Base-by-base conservation (phyloP, 2,113 vertebrate genomes). In the Pelvicachromis taeniatus region DNA sequence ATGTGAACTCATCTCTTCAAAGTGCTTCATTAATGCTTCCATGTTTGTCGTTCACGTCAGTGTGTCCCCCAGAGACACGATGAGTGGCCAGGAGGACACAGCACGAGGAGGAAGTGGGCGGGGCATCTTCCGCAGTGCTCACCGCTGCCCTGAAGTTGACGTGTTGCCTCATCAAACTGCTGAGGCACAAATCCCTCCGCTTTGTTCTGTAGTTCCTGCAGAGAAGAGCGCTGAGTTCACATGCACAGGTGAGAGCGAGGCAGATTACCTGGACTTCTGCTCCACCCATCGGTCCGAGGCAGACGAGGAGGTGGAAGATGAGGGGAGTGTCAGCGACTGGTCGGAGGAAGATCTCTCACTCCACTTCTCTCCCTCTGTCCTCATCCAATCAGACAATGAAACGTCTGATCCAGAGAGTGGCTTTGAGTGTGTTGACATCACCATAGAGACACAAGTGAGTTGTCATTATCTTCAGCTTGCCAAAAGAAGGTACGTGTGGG, bases 401-500 rank as follows among this genome's bases (percentile, higher is more conserved):
- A 95, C 95, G 75, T 96, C 96, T 2, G 95, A 94, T 40, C 48
- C 89, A 2, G 94, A 89, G 19, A 78, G 85, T 8, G 75, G 88
- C 54, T 94, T 93, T 2, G 96, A 97, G 82, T 97, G 97, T 10
- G 93, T 97, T 31, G 97, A 97, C 0, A 95, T 97, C 77, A 96
- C 94, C 1, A 78, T 97, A 80, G 97, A 97, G 88, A 95, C 93
- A 9, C 77, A 91, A 0, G 95, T 93, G 52, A 85, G 73, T 16
- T 2, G 2, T 73, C 14, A 19, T 3, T 14, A 70, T 70, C 40
- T 11, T 70, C 21, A 70, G 40, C 65, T 7, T 14, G 40, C 2
- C 29, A 17, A 23, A 0, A 29, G 21, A 29, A 45, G 3, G 9
- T 48, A 26, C 6, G 23, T 48, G 23, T 16, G 38, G 38, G 38